Evolutionary conservation across 1,140 invertebrate genomes (phyloP).

Genomic region (Notospermus geniculatus): DNA sequence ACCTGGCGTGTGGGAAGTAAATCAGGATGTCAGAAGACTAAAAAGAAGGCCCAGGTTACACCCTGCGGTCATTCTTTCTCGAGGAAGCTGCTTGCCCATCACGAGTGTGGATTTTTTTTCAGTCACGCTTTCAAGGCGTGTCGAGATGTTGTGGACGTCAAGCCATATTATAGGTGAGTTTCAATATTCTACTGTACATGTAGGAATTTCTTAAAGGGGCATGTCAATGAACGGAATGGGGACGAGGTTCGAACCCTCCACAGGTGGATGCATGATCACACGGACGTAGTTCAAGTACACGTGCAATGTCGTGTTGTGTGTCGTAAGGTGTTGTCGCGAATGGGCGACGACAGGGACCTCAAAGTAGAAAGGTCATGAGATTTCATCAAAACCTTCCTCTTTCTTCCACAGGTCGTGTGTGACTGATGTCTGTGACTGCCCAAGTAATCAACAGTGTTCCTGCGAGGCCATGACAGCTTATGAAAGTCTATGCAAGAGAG

Average conservation of each 20-base stretch:
- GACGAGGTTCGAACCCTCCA: background rate
- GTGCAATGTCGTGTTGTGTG: background rate
- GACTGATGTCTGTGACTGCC: conserved; percentile 88
- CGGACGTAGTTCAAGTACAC: background rate
- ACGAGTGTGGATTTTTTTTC: conserved; percentile 42
- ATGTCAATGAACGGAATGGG: background rate
- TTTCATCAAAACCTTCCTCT: background rate
- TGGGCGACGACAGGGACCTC: too few relatives aligned
- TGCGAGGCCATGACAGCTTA: conserved; percentile 85
- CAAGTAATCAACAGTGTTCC: conserved; percentile 69
- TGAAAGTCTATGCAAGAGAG: conserved; percentile 74
- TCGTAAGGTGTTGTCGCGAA: background rate
- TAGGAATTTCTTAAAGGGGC: too few relatives aligned
- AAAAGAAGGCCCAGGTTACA: conserved; percentile 23
- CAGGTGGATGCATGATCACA: background rate
- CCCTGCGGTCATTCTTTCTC: conserved; percentile 35
- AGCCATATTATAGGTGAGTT: conserved; percentile 46
- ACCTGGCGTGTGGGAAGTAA: conserved; percentile 82
- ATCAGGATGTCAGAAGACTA: conserved; percentile 62
- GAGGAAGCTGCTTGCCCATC: conserved; percentile 30
- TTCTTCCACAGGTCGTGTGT: conserved; percentile 68
- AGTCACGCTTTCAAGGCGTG: conserved; percentile 42
- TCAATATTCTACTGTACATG: too few relatives aligned
- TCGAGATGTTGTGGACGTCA: conserved; percentile 33
- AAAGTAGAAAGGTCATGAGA: too few relatives aligned